Percentiles rank a stretch among this genome's conserved stretches.
These are phyloP conservation scores for Phaenicophaeus curvirostris DNA, from an alignment of 2,797 vertebrate genomes.

Conservation along the genomic window DNA sequence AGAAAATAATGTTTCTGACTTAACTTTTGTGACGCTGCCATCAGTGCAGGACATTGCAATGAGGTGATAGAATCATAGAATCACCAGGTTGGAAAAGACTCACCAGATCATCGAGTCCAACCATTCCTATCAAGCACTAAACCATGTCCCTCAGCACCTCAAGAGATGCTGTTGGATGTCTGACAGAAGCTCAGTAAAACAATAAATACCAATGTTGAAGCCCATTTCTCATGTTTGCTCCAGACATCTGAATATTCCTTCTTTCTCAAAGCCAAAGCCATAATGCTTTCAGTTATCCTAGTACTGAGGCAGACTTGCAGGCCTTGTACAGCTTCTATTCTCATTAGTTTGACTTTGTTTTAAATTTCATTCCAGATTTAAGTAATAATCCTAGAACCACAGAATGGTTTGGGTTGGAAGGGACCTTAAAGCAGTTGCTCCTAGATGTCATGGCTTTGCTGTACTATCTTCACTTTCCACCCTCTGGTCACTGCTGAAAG, in stretches of 20 bases:
- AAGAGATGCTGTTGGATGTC: rapidly evolving
- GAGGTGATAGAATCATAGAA: too few species aligned
- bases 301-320: neutral
- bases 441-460: neutral
- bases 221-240: rapidly evolving
- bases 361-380: neutral
- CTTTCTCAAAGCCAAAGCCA: neutral
- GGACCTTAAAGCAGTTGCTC: neutral
- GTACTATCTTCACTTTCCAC: neutral
- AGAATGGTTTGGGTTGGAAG: too few species aligned
- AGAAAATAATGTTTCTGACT: neutral
- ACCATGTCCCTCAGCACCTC: too few species aligned
- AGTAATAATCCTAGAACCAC: neutral
- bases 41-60: neutral
- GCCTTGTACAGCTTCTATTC: neutral
- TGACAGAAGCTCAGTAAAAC: neutral
- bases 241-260: neutral
- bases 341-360: neutral
- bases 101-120: too few species aligned
- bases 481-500: neutral
- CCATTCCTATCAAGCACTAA: too few species aligned
- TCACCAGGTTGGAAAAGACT: too few species aligned
- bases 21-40: neutral
- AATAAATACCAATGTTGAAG: neutral
- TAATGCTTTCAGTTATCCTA: neutral